Base-by-base conservation (phyloP, 2,888 invertebrate genomes). In the Drosophila infuscata region DNA sequence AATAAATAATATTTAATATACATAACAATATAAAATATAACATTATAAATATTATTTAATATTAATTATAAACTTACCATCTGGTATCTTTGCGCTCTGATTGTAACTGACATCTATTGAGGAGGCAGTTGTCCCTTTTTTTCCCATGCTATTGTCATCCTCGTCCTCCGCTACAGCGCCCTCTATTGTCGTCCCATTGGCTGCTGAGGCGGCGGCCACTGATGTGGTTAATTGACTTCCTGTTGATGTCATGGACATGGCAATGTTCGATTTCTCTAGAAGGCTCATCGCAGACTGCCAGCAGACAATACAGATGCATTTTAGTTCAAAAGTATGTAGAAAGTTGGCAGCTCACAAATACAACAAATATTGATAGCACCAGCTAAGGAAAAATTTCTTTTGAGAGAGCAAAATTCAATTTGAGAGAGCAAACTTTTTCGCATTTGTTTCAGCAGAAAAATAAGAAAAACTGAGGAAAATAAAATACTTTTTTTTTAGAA, bases 251-350 rank as follows among this genome's bases (percentile, higher is more conserved):
- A 93, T 91, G 83, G 93, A 89, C 93, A 93, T 93, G 82, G 91
- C 89, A 83, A 93, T 89, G 81, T 92, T 92, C 74, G 92, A 88
- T 79, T 92, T 92, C 74, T 93, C 93, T 82, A 93, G 86, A 85
- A 93, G 84, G 82, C 92, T 92, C 93, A 93, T 93, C 89, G 86
- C 91, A 91, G 88, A 89, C 93, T 93, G 73, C 2, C 9, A 41
- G 66, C 46, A 17, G 32, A 57, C 63, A 65, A 30, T 69, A 5
- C 9, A 25, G 30, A 43, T 6, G 12, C 20, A 49, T 43, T 51
- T 61, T 43, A 73, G 52, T 66, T 59, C 7, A 48, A 43, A 25
- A 25, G 2, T 25, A 25, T 25, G 25, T 25, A 25, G 25, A 25
- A 25, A 25, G 25, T 25, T 25, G 25, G 2, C 25, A 25, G 43